Base-by-base conservation (phyloP, 2,888 invertebrate genomes). In the Galerucella calmariensis region DNA sequence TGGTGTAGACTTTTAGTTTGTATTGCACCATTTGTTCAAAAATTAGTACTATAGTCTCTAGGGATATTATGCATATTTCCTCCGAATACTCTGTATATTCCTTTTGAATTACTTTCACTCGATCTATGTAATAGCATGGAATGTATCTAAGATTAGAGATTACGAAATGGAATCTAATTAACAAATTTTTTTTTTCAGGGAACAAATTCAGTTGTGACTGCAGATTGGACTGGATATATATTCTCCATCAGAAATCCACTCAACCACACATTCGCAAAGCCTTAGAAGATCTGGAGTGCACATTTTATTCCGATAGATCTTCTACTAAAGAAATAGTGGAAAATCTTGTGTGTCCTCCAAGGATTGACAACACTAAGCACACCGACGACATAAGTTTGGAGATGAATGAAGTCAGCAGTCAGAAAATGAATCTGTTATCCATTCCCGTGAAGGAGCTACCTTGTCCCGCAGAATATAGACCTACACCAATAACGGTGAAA, bases 151-250 rank as follows among this genome's bases (percentile, higher is more conserved):
- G n/a, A n/a, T n/a, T n/a, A n/a, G n/a, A n/a, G n/a, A n/a, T n/a
- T n/a, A n/a, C n/a, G n/a, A n/a, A n/a, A n/a, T n/a, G n/a, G n/a
- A 35, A 20, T 56, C 20, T 56, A 16, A 20, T 56, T 1, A 16
- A 16, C 20, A 16, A 27, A 27, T 6, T 53, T 4, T 1, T 14
- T 14, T 85, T 90, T 89, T 68, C 92, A 95, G 95, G 93, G 83
- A 96, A 95, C 89, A 92, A 91, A 86, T 93, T 95, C 88, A 90
- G 92, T 81, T 96, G 95, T 88, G 94, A 95, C 89, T 95, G 95
- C 87, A 92, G 94, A 79, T 89, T 95, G 80, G 91, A 92, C 80
- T 95, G 95, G 95, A 92, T 95, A 88, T 93, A 93, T 88, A 89
- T 89, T 66, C 88, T 95, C 76, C 90, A 91, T 77, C 92, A 93